These are phyloP conservation scores for Synergus japonicus DNA, from an alignment of 2,888 invertebrate genomes.

Conservation along the genomic window DNA sequence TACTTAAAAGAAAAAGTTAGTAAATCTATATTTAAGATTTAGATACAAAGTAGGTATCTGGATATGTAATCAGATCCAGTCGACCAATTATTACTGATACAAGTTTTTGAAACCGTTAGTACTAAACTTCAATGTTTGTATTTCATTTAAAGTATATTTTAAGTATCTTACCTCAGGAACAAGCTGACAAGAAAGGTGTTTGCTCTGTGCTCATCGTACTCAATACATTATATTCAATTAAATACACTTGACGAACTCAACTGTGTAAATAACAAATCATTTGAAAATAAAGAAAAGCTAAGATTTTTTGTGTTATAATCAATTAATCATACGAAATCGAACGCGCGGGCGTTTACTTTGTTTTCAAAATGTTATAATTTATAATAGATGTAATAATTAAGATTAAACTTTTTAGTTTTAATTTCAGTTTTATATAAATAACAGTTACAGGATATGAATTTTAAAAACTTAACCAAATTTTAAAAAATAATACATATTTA, in stretches of 20 bases:
- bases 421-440: no score
- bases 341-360: no score
- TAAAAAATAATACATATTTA: no score
- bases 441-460: no score
- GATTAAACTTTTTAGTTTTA: no score
- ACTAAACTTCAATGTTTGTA: not conserved
- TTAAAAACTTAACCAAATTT: no score
- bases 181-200: not conserved
- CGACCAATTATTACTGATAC: no score
- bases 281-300: not conserved
- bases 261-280: not conserved
- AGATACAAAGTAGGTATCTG: no score
- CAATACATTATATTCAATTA: not conserved
- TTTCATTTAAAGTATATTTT: not conserved
- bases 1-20: not conserved
- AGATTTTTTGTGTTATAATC: not conserved
- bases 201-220: not conserved
- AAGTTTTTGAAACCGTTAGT: no score
- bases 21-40: not conserved
- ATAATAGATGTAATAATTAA: no score
- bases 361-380: no score
- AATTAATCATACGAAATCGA: not conserved
- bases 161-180: not conserved
- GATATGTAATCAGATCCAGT: no score
- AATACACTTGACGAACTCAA: not conserved